phyloP scores from a whole-genome alignment of 1,140 invertebrate genomes.

The Cyclina sinensis region DNA sequence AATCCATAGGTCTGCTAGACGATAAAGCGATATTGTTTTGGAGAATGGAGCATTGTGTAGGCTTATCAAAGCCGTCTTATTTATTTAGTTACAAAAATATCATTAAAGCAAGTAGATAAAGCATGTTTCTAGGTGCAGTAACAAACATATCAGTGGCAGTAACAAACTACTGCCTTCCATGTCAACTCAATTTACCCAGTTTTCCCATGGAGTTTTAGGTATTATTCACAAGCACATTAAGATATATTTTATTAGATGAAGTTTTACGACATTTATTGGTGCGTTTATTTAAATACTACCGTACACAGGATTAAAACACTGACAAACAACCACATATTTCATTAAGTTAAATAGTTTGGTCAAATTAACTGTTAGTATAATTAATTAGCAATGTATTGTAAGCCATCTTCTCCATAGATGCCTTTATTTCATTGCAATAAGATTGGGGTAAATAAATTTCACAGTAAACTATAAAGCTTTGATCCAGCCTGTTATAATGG shows the following conservation, averaged over 20 bases:
- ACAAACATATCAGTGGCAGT: constrained; percentile 93
- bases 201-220: constrained; percentile 23
- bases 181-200: neutral
- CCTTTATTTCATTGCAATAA: no score
- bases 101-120: constrained; percentile 48
- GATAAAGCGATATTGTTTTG: constrained; percentile 59
- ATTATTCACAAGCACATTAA: neutral
- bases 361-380: no score
- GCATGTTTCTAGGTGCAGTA: constrained; percentile 55
- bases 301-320: no score
- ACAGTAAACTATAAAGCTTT: no score
- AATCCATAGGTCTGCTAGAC: constrained; percentile 7
- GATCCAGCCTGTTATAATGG: no score
- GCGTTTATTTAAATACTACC: no score
- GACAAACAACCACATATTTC: no score
- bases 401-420: no score
- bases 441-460: no score
- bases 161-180: constrained; percentile 88
- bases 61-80: constrained; percentile 52
- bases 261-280: neutral
- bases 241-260: neutral
- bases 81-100: constrained; percentile 61
- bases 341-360: no score
- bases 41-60: constrained; percentile 52
- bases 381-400: no score